Percentiles rank a stretch among this genome's conserved stretches.
Conservation (phyloP, 2,888 invertebrate genomes). For the Macrophya annulata region DNA sequence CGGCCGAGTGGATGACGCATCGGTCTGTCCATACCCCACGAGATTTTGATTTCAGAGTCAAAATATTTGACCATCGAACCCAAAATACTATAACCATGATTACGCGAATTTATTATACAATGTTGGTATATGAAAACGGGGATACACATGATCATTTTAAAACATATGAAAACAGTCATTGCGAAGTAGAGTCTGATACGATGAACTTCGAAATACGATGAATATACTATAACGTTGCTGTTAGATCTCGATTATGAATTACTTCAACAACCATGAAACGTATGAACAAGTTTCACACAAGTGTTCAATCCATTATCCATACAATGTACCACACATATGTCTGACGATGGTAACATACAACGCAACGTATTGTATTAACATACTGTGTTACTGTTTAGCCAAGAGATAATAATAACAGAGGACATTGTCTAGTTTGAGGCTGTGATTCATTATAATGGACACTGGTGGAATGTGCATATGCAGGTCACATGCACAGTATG, state of each 20-base stretch:
- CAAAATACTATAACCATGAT: not conserved
- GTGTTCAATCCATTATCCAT: not conserved
- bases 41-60: not conserved
- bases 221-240: not conserved
- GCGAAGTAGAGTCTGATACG: not conserved
- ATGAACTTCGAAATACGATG: not conserved
- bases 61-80: not conserved
- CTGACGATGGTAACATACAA: not conserved
- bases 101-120: not conserved
- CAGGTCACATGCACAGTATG: not conserved
- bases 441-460: slow-evolving; percentile 45
- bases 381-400: slow-evolving; percentile 11
- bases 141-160: not conserved
- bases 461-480: not conserved
- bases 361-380: not conserved
- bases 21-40: not conserved
- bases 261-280: not conserved
- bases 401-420: slow-evolving; percentile 20
- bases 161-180: not conserved
- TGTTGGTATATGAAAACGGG: not conserved
- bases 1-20: not conserved
- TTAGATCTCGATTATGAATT: not conserved
- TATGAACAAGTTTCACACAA: not conserved
- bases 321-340: not conserved
- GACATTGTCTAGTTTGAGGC: slow-evolving; percentile 40